phyloP scores from a whole-genome alignment of 2,888 invertebrate species.

The Epinotia demarniana region DNA sequence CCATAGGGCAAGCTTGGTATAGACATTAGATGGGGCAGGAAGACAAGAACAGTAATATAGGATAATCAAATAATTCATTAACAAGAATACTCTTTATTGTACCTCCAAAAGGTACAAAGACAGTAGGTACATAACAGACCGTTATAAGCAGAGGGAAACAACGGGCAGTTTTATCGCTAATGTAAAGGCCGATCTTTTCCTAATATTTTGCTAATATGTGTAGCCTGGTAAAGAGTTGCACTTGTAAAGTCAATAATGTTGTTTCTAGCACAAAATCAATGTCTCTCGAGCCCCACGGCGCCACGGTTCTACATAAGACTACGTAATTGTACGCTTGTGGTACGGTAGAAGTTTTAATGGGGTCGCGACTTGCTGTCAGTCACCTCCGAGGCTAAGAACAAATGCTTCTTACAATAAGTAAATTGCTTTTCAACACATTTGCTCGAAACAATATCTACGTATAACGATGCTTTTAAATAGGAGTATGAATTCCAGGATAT shows the following conservation, averaged over 20 bases:
- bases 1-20: too few relatives aligned
- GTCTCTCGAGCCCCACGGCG: not conserved
- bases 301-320: conserved; percentile 2
- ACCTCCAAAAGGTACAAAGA: too few relatives aligned
- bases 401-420: conserved; percentile 13
- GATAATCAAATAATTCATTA: not conserved
- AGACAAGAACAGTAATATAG: not conserved
- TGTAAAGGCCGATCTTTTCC: too few relatives aligned
- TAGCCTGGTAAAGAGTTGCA: not conserved
- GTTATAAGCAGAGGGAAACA: too few relatives aligned
- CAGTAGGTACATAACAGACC: too few relatives aligned
- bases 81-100: too few relatives aligned
- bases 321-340: conserved; percentile 9
- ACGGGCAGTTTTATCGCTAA: too few relatives aligned
- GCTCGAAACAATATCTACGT: too few relatives aligned
- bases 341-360: conserved; percentile 34
- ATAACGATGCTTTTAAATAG: too few relatives aligned
- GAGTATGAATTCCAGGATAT: too few relatives aligned
- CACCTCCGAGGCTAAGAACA: conserved; percentile 10
- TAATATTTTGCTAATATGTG: not conserved
- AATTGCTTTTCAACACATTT: not conserved
- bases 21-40: not conserved
- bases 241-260: not conserved
- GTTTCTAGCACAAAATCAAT: not conserved
- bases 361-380: conserved; percentile 29